Conservation (phyloP, 2,888 invertebrate species). For the Oscheius sp. region DNA sequence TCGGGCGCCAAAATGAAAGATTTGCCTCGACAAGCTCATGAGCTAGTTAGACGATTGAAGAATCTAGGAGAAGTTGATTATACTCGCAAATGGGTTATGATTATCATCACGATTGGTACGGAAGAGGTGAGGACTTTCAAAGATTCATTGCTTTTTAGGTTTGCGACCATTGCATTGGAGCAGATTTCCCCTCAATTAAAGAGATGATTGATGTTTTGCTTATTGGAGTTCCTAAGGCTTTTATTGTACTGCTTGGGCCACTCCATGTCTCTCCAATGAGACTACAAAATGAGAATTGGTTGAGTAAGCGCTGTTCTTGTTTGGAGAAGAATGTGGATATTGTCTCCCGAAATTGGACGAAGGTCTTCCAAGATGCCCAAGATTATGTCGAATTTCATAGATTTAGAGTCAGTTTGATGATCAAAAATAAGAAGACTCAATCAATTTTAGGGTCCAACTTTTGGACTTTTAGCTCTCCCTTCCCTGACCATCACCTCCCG, state of each 20-base stretch:
- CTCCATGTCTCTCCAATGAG: slow-evolving; percentile 62
- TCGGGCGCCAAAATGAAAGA: slow-evolving; percentile 55
- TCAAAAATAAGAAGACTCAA: background rate
- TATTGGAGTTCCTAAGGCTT: slow-evolving; percentile 60
- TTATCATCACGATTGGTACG: slow-evolving; percentile 68
- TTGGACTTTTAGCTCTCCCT: slow-evolving; percentile 62
- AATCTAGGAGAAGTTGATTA: slow-evolving; percentile 54
- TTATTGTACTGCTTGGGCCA: slow-evolving; percentile 65
- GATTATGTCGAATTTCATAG: slow-evolving; percentile 35
- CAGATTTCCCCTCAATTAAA: slow-evolving; percentile 52
- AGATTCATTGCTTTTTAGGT: slow-evolving; percentile 38
- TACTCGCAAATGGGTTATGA: slow-evolving; percentile 66
- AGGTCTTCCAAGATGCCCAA: slow-evolving; percentile 43
- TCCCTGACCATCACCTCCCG: slow-evolving; percentile 67
- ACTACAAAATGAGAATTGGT: slow-evolving; percentile 59
- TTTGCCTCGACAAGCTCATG: slow-evolving; percentile 61
- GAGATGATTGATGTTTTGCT: slow-evolving; percentile 61
- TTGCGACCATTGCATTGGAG: slow-evolving; percentile 55
- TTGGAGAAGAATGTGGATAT: slow-evolving; percentile 56
- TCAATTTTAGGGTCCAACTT: slow-evolving; percentile 49
- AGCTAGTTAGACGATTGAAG: slow-evolving; percentile 56
- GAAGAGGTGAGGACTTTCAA: slow-evolving; percentile 56
- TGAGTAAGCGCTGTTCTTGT: slow-evolving; percentile 60
- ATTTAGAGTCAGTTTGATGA: slow-evolving; percentile 10
- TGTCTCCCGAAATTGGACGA: slow-evolving; percentile 55